Conservation (phyloP, 1,140 invertebrate genomes). For the Caligus rogercresseyi region DNA sequence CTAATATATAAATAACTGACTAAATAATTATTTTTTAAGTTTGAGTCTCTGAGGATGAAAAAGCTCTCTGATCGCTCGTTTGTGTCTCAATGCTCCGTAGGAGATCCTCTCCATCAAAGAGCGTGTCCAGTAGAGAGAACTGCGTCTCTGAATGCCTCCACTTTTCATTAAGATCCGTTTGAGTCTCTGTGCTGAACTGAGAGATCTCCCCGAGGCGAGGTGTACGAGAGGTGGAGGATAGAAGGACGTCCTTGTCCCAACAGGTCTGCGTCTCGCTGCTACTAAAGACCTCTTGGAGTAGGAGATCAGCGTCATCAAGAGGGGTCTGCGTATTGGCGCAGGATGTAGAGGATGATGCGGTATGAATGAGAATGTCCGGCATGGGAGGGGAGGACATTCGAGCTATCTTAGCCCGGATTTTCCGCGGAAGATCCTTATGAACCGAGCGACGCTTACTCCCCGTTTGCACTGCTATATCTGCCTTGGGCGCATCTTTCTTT, state of each 20-base stretch:
- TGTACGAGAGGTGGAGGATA: neutral
- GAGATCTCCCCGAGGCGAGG: conserved; percentile 5
- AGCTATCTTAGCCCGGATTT: neutral
- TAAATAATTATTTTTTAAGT: neutral
- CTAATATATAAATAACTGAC: too few relatives aligned
- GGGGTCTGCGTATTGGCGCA: neutral
- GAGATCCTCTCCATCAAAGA: neutral
- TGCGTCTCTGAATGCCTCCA: neutral
- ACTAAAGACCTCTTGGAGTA: neutral
- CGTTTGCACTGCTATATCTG: neutral
- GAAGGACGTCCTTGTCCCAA: neutral
- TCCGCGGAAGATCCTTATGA: neutral
- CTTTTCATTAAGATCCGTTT: conserved; percentile 4
- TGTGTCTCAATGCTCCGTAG: neutral
- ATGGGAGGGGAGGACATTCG: neutral
- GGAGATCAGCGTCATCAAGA: neutral
- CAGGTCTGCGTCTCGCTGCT: neutral
- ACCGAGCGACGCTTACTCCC: neutral
- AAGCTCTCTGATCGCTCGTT: neutral
- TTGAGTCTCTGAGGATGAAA: neutral
- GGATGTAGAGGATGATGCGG: neutral
- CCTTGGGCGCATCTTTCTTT: neutral
- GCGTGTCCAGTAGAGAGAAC: neutral
- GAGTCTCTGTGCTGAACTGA: conserved; percentile 16
- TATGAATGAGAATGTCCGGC: neutral